Percentiles rank a stretch among this genome's conserved stretches.
Conservation (phyloP, 2,113 vertebrate species). For the Rhabdornis inornatus region DNA sequence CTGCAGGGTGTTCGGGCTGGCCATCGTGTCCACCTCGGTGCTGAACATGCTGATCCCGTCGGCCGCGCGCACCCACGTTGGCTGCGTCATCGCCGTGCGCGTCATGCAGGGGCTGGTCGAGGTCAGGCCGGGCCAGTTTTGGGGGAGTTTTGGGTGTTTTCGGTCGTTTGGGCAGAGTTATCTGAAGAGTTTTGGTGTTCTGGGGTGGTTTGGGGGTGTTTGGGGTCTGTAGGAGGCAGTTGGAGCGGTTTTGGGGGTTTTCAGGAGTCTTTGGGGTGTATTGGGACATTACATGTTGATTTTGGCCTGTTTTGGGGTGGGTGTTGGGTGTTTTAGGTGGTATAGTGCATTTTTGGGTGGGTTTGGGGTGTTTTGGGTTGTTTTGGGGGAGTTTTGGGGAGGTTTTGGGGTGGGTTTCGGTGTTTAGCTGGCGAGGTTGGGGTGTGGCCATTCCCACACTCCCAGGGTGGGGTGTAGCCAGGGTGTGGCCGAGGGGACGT, state of each 20-base stretch:
- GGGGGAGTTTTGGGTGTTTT: fast-evolving
- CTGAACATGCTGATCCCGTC: neutral
- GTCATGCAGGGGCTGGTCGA: neutral
- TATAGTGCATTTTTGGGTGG: too few species aligned
- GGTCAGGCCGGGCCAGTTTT: neutral
- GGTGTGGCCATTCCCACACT: neutral
- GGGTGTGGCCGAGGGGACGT: too few species aligned
- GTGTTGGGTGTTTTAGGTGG: fast-evolving
- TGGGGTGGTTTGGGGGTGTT: too few species aligned
- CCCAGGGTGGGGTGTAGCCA: too few species aligned
- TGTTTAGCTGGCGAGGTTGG: fast-evolving
- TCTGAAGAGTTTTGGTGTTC: neutral
- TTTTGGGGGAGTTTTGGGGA: neutral
- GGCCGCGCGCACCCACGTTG: neutral
- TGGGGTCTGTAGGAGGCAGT: too few species aligned
- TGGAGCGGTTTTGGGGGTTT: too few species aligned
- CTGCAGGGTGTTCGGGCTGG: neutral
- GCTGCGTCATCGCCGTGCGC: neutral
- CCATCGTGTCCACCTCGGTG: neutral
- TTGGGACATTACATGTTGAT: neutral
- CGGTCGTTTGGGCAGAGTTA: too few species aligned
- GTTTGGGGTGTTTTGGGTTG: too few species aligned
- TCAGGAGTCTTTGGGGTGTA: too few species aligned
- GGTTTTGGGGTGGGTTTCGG: too few species aligned
- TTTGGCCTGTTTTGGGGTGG: neutral